A percentile compares a stretch with the other conserved stretches of the same genome.
These are phyloP conservation scores for Gila orcuttii DNA, from an alignment of 2,113 vertebrate species.

Conservation along the genomic window DNA sequence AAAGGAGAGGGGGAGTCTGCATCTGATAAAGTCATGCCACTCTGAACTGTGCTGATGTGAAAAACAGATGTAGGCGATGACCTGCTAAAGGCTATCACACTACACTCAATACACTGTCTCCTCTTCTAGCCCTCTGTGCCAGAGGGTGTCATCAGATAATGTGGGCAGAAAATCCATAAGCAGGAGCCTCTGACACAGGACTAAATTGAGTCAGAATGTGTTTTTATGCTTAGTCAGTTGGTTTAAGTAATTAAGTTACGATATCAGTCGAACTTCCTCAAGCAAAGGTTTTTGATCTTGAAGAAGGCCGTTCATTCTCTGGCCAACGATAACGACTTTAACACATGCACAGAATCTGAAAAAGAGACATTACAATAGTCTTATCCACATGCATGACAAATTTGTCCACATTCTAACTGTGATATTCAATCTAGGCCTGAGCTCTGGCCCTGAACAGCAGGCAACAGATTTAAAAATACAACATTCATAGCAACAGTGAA, in stretches of 20 bases:
- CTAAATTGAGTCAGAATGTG: conserved; percentile 69
- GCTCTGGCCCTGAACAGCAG: background rate
- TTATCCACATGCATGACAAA: background rate
- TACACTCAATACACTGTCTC: conserved; percentile 62
- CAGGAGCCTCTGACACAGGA: conserved; percentile 58
- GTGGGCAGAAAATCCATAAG: conserved; percentile 66
- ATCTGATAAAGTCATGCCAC: conserved; percentile 66
- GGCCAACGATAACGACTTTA: conserved; percentile 56
- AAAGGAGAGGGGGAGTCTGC: conserved; percentile 60
- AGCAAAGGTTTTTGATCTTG: conserved; percentile 64
- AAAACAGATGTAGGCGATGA: conserved; percentile 54
- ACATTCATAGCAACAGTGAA: background rate
- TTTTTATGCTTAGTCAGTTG: conserved; percentile 73
- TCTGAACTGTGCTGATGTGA: conserved; percentile 55
- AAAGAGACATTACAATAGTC: background rate
- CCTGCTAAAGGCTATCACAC: conserved; percentile 49
- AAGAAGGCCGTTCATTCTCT: conserved; percentile 64
- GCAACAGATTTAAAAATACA: conserved; percentile 12
- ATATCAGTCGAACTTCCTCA: conserved; percentile 68
- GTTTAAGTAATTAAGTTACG: conserved; percentile 72
- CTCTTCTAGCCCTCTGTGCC: conserved; percentile 47
- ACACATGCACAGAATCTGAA: conserved; percentile 45
- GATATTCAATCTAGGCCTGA: background rate
- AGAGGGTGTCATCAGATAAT: conserved; percentile 53
- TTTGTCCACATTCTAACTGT: background rate